Percentiles rank a stretch among this genome's conserved stretches.
Evolutionary conservation across 2,888 invertebrate genomes (phyloP).

Genomic region (Epinotia nisella): DNA sequence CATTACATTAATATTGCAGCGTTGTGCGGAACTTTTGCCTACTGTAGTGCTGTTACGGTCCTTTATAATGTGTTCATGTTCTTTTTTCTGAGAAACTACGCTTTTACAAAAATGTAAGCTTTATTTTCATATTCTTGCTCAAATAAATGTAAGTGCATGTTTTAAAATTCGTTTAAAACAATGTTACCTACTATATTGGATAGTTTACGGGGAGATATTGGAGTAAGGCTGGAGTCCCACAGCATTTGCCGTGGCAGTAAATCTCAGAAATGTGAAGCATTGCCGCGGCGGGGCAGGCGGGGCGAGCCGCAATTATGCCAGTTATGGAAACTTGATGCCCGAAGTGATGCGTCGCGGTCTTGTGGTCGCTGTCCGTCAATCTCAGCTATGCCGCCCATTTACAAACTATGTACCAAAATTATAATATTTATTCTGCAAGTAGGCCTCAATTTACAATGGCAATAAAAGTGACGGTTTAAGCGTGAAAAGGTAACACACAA

Average conservation of each 20-base stretch:
- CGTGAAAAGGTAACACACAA: too few species aligned
- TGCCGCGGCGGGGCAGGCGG: conserved; percentile 30
- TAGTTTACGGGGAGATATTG: not conserved
- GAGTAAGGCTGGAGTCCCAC: conserved; percentile 5
- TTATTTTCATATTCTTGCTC: not conserved
- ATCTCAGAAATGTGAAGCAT: conserved; percentile 57
- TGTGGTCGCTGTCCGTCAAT: conserved; percentile 65
- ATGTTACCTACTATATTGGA: not conserved
- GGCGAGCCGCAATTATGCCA: conserved; percentile 72
- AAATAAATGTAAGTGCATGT: not conserved
- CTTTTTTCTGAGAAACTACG: not conserved
- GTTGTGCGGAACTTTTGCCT: conserved; percentile 35
- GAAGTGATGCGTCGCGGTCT: conserved; percentile 67
- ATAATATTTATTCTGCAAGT: too few species aligned
- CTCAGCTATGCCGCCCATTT: conserved; percentile 61
- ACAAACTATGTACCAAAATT: conserved; percentile 47
- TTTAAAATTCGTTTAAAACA: not conserved
- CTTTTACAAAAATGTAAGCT: not conserved
- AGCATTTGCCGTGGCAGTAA: conserved; percentile 39
- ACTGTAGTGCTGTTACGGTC: conserved; percentile 18
- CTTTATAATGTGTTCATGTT: conserved; percentile 7
- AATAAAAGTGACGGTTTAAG: too few species aligned
- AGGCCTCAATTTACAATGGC: too few species aligned
- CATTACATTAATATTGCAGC: conserved; percentile 41
- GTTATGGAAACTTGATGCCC: conserved; percentile 79